Conservation (phyloP, 2,888 invertebrate genomes). For the Cephalotes varians region DNA sequence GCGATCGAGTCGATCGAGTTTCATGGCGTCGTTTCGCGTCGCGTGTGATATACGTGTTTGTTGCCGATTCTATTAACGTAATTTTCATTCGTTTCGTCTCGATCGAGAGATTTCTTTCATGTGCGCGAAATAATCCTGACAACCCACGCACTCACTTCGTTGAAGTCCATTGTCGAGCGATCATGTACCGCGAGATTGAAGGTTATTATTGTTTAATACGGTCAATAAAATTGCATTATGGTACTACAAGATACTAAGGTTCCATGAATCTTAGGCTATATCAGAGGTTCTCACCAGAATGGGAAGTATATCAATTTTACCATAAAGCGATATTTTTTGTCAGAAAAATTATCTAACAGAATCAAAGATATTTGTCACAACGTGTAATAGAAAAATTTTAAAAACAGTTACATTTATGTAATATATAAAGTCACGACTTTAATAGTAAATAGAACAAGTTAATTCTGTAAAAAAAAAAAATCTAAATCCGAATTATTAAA, state of each 20-base stretch:
- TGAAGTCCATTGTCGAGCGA: slow-evolving; percentile 77
- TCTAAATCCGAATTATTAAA: not conserved
- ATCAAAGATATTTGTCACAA: not conserved
- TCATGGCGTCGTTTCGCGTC: slow-evolving; percentile 22
- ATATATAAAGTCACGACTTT: not conserved
- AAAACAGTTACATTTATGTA: not conserved
- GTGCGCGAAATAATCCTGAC: slow-evolving; percentile 67
- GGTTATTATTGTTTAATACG: slow-evolving; percentile 79
- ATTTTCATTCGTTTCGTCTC: slow-evolving; percentile 57
- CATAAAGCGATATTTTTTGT: not conserved
- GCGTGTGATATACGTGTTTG: slow-evolving; percentile 25
- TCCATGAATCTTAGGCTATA: slow-evolving; percentile 68
- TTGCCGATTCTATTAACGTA: slow-evolving; percentile 41
- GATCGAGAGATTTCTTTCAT: slow-evolving; percentile 46
- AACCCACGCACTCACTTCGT: slow-evolving; percentile 71
- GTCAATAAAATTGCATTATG: slow-evolving; percentile 76
- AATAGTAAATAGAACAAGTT: not conserved
- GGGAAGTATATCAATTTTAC: not conserved
- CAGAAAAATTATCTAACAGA: not conserved
- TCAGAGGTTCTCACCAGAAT: slow-evolving; percentile 65
- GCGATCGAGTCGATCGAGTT: slow-evolving; percentile 27
- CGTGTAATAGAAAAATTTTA: not conserved
- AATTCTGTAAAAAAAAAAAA: not conserved
- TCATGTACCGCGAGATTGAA: slow-evolving; percentile 73
- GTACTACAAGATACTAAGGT: slow-evolving; percentile 68